A percentile compares a stretch with the other conserved stretches of the same genome.
Conservation (phyloP, 2,888 invertebrate species). For the Apodemia duryi region DNA sequence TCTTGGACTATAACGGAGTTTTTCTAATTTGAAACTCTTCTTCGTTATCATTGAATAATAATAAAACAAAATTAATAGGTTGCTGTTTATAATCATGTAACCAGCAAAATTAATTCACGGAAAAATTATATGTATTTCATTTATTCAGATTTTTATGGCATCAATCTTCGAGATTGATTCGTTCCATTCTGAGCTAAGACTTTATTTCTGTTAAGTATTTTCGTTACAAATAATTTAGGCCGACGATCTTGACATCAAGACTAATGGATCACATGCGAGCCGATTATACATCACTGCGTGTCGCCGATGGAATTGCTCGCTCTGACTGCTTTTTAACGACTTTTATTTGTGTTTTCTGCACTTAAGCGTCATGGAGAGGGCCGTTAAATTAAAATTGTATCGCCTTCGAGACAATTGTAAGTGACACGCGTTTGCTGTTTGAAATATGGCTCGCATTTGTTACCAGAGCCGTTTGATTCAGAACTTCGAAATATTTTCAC, state of each 20-base stretch:
- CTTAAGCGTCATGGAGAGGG: conserved; percentile 6
- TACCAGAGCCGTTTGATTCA: background rate
- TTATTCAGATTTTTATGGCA: conserved; percentile 19
- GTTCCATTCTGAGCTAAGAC: conserved; percentile 26
- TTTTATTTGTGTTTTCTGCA: conserved; percentile 35
- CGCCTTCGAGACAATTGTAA: conserved; percentile 6
- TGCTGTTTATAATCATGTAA: background rate
- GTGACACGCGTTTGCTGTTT: conserved; percentile 13
- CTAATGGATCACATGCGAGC: conserved; percentile 48
- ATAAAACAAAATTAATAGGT: too few relatives aligned
- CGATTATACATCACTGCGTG: conserved; percentile 47
- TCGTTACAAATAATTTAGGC: conserved; percentile 46
- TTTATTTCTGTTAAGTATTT: conserved; percentile 39
- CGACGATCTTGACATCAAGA: conserved; percentile 41
- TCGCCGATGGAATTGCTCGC: conserved; percentile 47
- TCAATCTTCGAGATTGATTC: conserved; percentile 27
- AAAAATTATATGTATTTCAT: background rate
- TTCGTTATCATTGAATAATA: too few relatives aligned
- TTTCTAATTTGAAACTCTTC: too few relatives aligned
- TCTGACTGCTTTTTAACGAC: conserved; percentile 39
- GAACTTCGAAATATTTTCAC: background rate
- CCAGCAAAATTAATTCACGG: background rate
- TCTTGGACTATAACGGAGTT: too few relatives aligned
- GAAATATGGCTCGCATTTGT: conserved; percentile 11
- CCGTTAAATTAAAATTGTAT: conserved; percentile 13